A percentile compares a stretch with the other conserved stretches of the same genome.
Conservation (phyloP, 2,797 vertebrate species). For the Acipenser oxyrinchus region DNA sequence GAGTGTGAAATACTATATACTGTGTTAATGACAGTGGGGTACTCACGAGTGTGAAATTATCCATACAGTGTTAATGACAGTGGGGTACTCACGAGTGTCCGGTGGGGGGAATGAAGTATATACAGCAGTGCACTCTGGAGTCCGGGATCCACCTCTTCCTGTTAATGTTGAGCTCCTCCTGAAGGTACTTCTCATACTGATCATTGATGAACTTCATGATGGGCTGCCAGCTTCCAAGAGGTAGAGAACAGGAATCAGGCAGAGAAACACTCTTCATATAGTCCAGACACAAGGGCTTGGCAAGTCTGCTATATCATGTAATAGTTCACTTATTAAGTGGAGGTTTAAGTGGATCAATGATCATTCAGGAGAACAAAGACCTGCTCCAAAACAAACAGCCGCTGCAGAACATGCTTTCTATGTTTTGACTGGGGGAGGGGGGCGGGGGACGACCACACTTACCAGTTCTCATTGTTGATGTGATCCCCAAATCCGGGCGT, state of each 20-base stretch:
- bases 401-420: not conserved
- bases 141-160: constrained; percentile 92
- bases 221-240: constrained; percentile 79
- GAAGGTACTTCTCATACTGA: constrained; percentile 92
- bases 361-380: not conserved
- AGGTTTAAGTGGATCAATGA: not conserved
- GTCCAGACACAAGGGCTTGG: too few species aligned
- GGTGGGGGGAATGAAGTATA: constrained; percentile 96
- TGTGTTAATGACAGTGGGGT: too few species aligned
- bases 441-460: constrained; percentile 22
- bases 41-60: not conserved
- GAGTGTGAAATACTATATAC: too few species aligned
- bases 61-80: constrained; percentile 5
- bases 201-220: constrained; percentile 98
- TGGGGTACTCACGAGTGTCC: constrained; percentile 81
- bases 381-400: not conserved
- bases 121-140: constrained; percentile 92
- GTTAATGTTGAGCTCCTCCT: constrained; percentile 92
- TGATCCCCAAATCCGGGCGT: constrained; percentile 96
- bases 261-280: too few species aligned
- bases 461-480: constrained; percentile 99
- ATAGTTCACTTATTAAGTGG: not conserved
- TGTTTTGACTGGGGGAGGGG: not conserved
- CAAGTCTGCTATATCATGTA: too few species aligned
- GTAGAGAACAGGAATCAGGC: too few species aligned